These are phyloP conservation scores for Drosophila fulvimacula DNA, from an alignment of 2,888 invertebrate genomes.

Conservation along the genomic window DNA sequence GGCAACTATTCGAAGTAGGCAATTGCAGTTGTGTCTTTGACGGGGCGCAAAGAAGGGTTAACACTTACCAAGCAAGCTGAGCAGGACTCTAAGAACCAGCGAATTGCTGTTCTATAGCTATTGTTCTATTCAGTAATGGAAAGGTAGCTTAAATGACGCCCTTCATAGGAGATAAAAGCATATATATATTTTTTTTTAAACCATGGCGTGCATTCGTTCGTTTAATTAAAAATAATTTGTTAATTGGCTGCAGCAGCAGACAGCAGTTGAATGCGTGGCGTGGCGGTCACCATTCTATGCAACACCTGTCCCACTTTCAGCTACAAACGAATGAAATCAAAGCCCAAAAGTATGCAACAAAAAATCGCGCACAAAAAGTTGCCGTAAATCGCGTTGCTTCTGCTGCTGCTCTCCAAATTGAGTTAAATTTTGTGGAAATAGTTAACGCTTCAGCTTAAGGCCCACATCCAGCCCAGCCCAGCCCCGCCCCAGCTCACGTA, in stretches of 20 bases:
- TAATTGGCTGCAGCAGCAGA: constrained; percentile 51
- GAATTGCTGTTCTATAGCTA: constrained; percentile 4
- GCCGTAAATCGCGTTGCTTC: not conserved
- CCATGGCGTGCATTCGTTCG: constrained; percentile 47
- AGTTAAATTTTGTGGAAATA: constrained; percentile 45
- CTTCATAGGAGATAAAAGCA: not conserved
- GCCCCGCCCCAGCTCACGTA: not conserved
- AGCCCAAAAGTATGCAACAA: constrained; percentile 62
- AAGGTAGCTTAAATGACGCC: constrained; percentile 1
- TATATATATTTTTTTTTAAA: too few species aligned
- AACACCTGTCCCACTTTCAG: constrained; percentile 30
- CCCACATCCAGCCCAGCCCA: not conserved
- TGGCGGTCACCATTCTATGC: constrained; percentile 13
- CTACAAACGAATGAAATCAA: constrained; percentile 45
- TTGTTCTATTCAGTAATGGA: not conserved
- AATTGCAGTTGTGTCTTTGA: constrained; percentile 14
- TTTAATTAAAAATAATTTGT: constrained; percentile 60
- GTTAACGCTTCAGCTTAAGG: constrained; percentile 29
- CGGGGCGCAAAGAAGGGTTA: constrained; percentile 19
- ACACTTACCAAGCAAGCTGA: not conserved
- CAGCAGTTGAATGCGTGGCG: constrained; percentile 23
- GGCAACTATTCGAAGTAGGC: constrained; percentile 18
- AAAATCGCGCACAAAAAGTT: constrained; percentile 26
- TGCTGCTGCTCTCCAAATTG: constrained; percentile 40
- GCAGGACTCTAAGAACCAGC: constrained; percentile 1